Conservation (phyloP, 2,888 invertebrate species). For the Drosophila algonquin region DNA sequence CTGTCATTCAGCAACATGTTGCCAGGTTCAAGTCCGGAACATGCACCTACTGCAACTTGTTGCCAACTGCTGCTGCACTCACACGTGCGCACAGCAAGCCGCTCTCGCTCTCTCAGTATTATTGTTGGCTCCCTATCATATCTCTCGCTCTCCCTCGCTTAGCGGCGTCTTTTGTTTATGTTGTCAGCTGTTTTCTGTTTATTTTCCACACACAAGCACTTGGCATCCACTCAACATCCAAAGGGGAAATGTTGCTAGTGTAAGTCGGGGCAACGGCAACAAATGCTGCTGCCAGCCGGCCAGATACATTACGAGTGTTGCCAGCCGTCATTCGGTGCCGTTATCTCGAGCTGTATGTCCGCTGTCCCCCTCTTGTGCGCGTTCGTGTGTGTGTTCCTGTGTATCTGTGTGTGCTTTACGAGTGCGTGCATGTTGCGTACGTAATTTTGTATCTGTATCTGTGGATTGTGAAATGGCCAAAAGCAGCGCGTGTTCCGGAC, state of each 20-base stretch:
- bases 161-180: constrained; percentile 37
- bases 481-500: constrained; percentile 21
- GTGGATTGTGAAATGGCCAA: constrained; percentile 40
- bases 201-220: constrained; percentile 32
- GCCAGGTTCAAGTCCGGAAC: not conserved
- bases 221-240: not conserved
- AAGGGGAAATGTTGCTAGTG: constrained; percentile 42
- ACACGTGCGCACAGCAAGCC: constrained; percentile 35
- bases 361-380: not conserved
- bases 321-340: constrained; percentile 24
- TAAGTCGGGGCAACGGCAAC: constrained; percentile 33
- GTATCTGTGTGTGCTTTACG: constrained; percentile 10
- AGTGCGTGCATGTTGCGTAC: constrained; percentile 23
- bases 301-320: constrained; percentile 1
- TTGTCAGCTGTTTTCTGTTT: constrained; percentile 51
- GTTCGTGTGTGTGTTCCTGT: not conserved
- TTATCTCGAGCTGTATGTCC: constrained; percentile 24
- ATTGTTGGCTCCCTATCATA: not conserved
- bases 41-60: constrained; percentile 21
- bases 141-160: constrained; percentile 2
- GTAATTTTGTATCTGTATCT: constrained; percentile 17
- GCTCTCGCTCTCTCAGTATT: constrained; percentile 28
- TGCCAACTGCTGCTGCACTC: constrained; percentile 22
- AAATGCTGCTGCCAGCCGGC: constrained; percentile 17
- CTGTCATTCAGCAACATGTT: constrained; percentile 6